Evolutionary conservation across 2,113 vertebrate species (phyloP).

Genomic region (Erythrocercus mccallii): DNA sequence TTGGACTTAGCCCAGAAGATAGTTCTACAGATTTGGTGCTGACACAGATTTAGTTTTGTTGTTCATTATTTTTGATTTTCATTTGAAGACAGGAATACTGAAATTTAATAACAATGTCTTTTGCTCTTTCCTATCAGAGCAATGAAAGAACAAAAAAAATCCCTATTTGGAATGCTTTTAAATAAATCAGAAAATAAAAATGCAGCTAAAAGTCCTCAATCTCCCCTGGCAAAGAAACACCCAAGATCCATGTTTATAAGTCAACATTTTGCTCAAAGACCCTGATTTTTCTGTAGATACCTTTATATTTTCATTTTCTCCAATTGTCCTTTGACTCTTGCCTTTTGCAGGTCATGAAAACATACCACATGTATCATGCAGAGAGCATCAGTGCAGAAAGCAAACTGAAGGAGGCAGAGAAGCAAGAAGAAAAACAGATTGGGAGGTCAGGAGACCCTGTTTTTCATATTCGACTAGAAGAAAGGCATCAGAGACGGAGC

Average conservation of each 20-base stretch:
- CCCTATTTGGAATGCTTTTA: neutral
- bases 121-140: neutral
- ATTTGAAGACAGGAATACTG: neutral
- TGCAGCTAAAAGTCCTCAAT: neutral
- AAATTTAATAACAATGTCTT: neutral
- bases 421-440: slow-evolving; percentile 96
- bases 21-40: neutral
- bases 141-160: neutral
- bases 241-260: neutral
- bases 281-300: neutral
- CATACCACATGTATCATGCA: slow-evolving; percentile 98
- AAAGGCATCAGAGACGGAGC: slow-evolving; percentile 89
- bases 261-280: neutral
- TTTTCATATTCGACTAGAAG: slow-evolving; percentile 90
- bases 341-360: slow-evolving; percentile 93
- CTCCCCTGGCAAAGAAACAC: neutral
- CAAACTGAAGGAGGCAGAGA: slow-evolving; percentile 97
- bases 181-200: neutral
- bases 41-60: neutral
- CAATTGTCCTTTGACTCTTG: neutral
- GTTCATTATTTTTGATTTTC: neutral
- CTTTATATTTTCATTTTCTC: neutral
- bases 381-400: slow-evolving; percentile 96
- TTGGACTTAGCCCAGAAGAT: neutral
- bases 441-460: slow-evolving; percentile 87